Evolutionary conservation across 1,140 invertebrate species (phyloP).

Genomic region (Drosophila guanche): DNA sequence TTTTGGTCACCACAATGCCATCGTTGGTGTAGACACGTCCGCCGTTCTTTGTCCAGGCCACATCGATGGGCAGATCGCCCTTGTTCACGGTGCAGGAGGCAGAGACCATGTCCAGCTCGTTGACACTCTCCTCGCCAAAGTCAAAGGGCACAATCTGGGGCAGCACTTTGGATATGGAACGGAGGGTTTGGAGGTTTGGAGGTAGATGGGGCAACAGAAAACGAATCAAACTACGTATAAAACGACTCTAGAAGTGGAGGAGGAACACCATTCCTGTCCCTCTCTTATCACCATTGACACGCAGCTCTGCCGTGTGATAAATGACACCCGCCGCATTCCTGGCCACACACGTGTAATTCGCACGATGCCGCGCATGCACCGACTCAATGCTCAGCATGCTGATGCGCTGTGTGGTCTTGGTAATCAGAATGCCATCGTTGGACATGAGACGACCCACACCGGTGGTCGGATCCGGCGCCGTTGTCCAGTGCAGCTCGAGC

Average conservation of each 20-base stretch:
- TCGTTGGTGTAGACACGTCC: slow-evolving; percentile 78
- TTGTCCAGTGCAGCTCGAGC: slow-evolving; percentile 89
- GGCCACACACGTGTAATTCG: slow-evolving; percentile 89
- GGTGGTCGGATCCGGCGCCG: slow-evolving; percentile 71
- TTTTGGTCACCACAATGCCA: slow-evolving; percentile 85
- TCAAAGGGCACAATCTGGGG: slow-evolving; percentile 84
- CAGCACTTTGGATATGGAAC: slow-evolving; percentile 24
- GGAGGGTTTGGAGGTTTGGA: slow-evolving; percentile 20
- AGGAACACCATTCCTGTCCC: no score
- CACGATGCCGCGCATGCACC: slow-evolving; percentile 87
- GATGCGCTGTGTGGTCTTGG: slow-evolving; percentile 87
- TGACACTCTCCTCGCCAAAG: slow-evolving; percentile 88
- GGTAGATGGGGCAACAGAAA: slow-evolving; percentile 16
- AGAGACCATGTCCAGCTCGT: slow-evolving; percentile 88
- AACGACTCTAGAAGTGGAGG: not conserved
- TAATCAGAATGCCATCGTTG: slow-evolving; percentile 84
- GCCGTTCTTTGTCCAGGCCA: slow-evolving; percentile 87
- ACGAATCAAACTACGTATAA: slow-evolving; percentile 20
- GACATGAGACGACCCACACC: slow-evolving; percentile 72
- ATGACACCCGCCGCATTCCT: slow-evolving; percentile 90
- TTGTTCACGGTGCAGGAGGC: slow-evolving; percentile 92
- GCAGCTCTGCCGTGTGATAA: slow-evolving; percentile 88
- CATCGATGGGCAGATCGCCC: slow-evolving; percentile 92
- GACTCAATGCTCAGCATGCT: slow-evolving; percentile 88
- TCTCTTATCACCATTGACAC: slow-evolving; percentile 86